Evolutionary conservation across 2,113 vertebrate species (phyloP).

Genomic region (Muscicapa adusta): DNA sequence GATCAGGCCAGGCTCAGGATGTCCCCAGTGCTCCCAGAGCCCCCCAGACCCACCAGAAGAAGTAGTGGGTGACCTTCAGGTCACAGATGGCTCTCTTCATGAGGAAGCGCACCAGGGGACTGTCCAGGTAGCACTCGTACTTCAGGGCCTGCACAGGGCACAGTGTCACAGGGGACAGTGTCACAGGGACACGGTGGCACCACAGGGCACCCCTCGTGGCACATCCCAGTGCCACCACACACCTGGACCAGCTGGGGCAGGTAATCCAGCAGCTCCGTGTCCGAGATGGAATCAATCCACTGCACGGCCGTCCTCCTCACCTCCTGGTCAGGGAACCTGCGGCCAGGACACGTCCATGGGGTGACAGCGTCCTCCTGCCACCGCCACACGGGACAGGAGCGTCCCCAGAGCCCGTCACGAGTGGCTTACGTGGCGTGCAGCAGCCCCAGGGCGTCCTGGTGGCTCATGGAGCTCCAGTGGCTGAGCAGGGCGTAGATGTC

Average conservation of each 20-base stretch:
- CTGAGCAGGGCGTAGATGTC: conserved; percentile 91
- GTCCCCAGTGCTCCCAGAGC: fast-evolving
- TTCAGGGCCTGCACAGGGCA: conserved; percentile 83
- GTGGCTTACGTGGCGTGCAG: conserved; percentile 88
- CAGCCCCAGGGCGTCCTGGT: conserved; percentile 91
- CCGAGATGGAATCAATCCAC: conserved; percentile 94
- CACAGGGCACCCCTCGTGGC: fast-evolving
- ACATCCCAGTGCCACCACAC: background rate
- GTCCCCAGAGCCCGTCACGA: fast-evolving
- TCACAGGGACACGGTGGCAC: background rate
- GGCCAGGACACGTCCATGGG: fast-evolving
- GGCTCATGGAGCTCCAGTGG: conserved; percentile 89
- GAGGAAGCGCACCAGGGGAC: conserved; percentile 92
- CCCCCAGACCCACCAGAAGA: conserved; percentile 86
- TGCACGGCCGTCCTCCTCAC: conserved; percentile 90
- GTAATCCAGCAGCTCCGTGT: conserved; percentile 91
- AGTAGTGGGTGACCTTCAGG: conserved; percentile 90
- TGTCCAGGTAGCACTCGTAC: conserved; percentile 98
- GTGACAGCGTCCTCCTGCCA: background rate
- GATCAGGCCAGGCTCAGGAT: background rate
- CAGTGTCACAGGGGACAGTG: background rate
- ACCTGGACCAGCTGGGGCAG: conserved; percentile 97
- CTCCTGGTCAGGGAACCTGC: conserved; percentile 95
- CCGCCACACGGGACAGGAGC: fast-evolving
- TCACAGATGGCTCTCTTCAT: conserved; percentile 89